Percentiles rank a stretch among this genome's conserved stretches.
These are phyloP conservation scores for Pteria penguin DNA, from an alignment of 2,888 invertebrate species.

Conservation along the genomic window DNA sequence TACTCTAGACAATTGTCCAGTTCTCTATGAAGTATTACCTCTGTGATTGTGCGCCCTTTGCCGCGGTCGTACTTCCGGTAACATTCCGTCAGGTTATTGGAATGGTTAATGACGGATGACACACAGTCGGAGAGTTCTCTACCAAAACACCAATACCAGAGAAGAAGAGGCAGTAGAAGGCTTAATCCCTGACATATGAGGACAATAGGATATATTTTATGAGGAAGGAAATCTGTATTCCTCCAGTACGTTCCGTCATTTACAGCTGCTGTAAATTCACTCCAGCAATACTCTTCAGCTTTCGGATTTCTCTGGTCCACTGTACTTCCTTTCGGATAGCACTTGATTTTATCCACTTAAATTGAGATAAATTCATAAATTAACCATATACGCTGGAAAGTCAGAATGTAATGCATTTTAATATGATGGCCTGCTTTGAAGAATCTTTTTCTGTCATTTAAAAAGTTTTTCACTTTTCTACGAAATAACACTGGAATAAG, in stretches of 20 bases:
- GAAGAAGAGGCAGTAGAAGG: constrained; percentile 25
- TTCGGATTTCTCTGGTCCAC: not conserved
- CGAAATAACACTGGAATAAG: no score
- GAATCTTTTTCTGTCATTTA: no score
- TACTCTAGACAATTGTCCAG: constrained; percentile 35
- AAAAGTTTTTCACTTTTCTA: no score
- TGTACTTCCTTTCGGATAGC: constrained; percentile 1
- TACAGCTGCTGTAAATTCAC: constrained; percentile 17
- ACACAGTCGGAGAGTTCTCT: constrained; percentile 19
- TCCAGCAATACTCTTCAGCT: constrained; percentile 37
- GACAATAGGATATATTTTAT: constrained; percentile 36
- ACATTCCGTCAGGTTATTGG: constrained; percentile 30
- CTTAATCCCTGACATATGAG: constrained; percentile 23
- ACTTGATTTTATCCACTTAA: constrained; percentile 38
- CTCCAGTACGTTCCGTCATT: not conserved
- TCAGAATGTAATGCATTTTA: no score
- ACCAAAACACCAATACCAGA: constrained; percentile 41
- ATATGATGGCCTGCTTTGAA: no score
- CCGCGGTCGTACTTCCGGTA: constrained; percentile 40
- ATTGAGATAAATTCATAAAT: no score
- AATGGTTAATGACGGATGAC: constrained; percentile 22
- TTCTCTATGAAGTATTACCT: constrained; percentile 28
- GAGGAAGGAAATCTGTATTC: constrained; percentile 13
- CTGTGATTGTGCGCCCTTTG: constrained; percentile 14
- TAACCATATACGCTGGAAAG: no score